Percentiles rank a stretch among this genome's conserved stretches.
Evolutionary conservation across 2,797 vertebrate species (phyloP).

Genomic region (Australoheros facetus): DNA sequence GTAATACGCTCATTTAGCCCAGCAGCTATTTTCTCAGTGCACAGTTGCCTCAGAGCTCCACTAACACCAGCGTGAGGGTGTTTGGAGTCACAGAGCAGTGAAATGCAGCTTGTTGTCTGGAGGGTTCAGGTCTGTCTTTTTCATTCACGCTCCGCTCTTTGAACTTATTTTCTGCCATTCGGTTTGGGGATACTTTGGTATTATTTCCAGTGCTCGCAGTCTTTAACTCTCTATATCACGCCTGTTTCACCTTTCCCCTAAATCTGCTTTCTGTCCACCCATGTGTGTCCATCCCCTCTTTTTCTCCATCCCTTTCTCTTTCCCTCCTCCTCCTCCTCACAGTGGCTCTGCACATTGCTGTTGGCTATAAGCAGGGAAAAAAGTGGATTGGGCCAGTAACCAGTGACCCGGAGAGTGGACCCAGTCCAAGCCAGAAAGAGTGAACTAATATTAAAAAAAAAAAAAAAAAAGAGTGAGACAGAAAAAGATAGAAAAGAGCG

Average conservation of each 20-base stretch:
- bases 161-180: slow-evolving; percentile 29
- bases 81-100: slow-evolving; percentile 46
- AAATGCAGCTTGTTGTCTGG: slow-evolving; percentile 50
- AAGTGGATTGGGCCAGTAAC: slow-evolving; percentile 49
- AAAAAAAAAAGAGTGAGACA: slow-evolving; percentile 34
- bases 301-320: slow-evolving; percentile 32
- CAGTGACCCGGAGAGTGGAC: slow-evolving; percentile 65
- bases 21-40: slow-evolving; percentile 47
- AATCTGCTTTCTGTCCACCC: slow-evolving; percentile 48
- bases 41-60: slow-evolving; percentile 39
- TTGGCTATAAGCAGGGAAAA: slow-evolving; percentile 34
- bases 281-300: slow-evolving; percentile 42
- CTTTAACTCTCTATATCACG: slow-evolving; percentile 51
- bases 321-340: slow-evolving; percentile 10
- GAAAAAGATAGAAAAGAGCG: slow-evolving; percentile 57
- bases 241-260: slow-evolving; percentile 58
- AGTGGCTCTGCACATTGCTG: slow-evolving; percentile 22
- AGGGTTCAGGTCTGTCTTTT: slow-evolving; percentile 13
- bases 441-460: slow-evolving; percentile 20
- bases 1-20: slow-evolving; percentile 58
- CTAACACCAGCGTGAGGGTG: slow-evolving; percentile 37
- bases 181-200: slow-evolving; percentile 24
- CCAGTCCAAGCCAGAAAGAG: slow-evolving; percentile 41
- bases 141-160: slow-evolving; percentile 17
- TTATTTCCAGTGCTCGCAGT: slow-evolving; percentile 44